Evolutionary conservation across 2,113 vertebrate genomes (phyloP), one percentile per base, ranked within the genome.

Genomic region (Platysternon megacephalum): DNA sequence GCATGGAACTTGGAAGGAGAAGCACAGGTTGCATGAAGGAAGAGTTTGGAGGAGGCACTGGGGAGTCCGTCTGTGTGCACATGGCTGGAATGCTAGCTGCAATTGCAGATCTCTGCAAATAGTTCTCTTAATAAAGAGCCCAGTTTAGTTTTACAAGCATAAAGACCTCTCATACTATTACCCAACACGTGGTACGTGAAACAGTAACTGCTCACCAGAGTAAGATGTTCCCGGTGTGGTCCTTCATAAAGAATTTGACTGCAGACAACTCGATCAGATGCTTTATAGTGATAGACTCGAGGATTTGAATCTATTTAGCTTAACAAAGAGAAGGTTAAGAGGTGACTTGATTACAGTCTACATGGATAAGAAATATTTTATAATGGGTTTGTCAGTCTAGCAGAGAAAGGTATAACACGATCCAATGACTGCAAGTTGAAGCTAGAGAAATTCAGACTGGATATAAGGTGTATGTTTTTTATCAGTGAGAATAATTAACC

Each of bases 61-160:
- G 9, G 19, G 21, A 39, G 65, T 39, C 9, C 78, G 42, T 11
- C 72, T 0, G 1, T 84, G 80, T 28, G 39, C 35, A 28, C 93
- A 56, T 49, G 44, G 46, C 52, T 93, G 84, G 8, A 91, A 22
- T 86, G 12, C 46, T 61, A 88, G 72, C 16, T 32, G 82, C 35
- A 44, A 46, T 11, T 46, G 26, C 26, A 28, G 13, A 89, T 56
- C 52, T 89, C 44, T 78, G 21, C 86, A 95, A 96, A 93, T 42
- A 82, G 8, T 42, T 82, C 56, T 61, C 24, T 84, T 95, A 90
- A 74, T 90, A 81, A 82, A 83, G n/a, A 74, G 19, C 19, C 56
- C 74, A 87, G 32, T 97, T 94, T 46, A 53, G 44, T 92, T 95
- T 97, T 93, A 95, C 83, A 86, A 85, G 81, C 87, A 39, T 4